Base-by-base conservation (phyloP, 92 coral and sea anemone species). In the Montipora capitata region DNA sequence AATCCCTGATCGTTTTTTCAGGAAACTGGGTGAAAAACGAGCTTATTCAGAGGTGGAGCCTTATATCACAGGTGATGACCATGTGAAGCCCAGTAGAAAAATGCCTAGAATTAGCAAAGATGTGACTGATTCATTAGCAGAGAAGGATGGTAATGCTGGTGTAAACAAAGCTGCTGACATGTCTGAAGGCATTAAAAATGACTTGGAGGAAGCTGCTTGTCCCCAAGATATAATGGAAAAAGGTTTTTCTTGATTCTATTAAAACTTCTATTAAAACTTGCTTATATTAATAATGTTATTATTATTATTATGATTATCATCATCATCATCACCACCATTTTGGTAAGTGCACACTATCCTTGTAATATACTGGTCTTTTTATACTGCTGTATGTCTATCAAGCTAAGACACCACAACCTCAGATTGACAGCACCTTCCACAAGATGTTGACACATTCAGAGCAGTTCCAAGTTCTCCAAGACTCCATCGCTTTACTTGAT, bases 11-110 rank as follows among this genome's bases (percentile, higher is more conserved):
- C 27, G 2, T 64, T 79, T 65, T 68, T 57, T 9, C 52, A 81
- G 85, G 67, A 81, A 81, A 81, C 10, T 69, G 40, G 74, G 85
- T 15, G 54, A 41, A 15, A 68, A 81, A 40, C 35, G 85, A 35
- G 52, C 42, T 40, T 35, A 68, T 40, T 14, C 67, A 38, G 38
- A 56, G 54, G 17, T 39, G 14, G 68, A 81, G 41, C 45, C 57
- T 10, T 52, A 49, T 13, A 6, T 68, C 16, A 52, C 67, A 15
- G 77, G 16, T 81, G 85, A 14, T 8, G 41, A 68, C 16, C 39
- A n/a, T 18, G 4, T 58, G 11, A 52, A 52, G 39, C 52, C n/a
- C 40, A 68, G 67, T 35, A 68, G 42, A 17, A 68, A 81, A 18
- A 4, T 15, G 39, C 70, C 67, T n/a, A 68, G 63, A 81, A 35